Evolutionary conservation across 1,140 invertebrate genomes (phyloP), one percentile per base, ranked within the genome.

Genomic region (Heliconius congener): DNA sequence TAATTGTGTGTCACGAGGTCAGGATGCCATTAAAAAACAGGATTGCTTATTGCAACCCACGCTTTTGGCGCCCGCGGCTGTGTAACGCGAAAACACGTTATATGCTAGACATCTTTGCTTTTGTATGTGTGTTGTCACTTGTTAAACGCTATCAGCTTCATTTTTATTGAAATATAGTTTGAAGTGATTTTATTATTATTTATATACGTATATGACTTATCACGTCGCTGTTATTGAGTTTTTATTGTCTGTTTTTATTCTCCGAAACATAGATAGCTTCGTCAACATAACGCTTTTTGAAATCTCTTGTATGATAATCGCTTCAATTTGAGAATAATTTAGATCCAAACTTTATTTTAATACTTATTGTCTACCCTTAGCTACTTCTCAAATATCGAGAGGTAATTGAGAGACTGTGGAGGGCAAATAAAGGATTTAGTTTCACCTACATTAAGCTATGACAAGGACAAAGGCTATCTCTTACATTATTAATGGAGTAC

Each of bases 1-100:
- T 70, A 46, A 42, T 39, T 42, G 55, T 76, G 60, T 76, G 73
- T 74, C 73, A 74, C 16, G 30, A 74, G 73, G 73, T 74, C 73
- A 57, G 55, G 34, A 52, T 55, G 34, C 73, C 73, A 74, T 55
- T 74, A 34, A 74, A 71, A 71, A 46, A 16, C 34, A 27, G 57
- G 70, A 71, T 71, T 39, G 19, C 8, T 72, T 72, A 37, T 72
- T 50, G 42, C 72, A 42, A 42, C 27, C 72, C 3, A 27, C 72
- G 72, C 42, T 50, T 16, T 66, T 66, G 23, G 23, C 9, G 60
- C 27, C 23, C 60, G 60, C 60, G 60, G 60, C 60, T 57, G 6
- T 1, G 55, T 23, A 23, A 9, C 55, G 55, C 55, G 1, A 57
- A 46, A 23, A 57, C n/a, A 57, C 55, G 55, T 23, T 23, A 9